A percentile compares a stretch with the other conserved stretches of the same genome.
Evolutionary conservation across 2,113 vertebrate species (phyloP).

Genomic region (Trematocara stigmaticum): DNA sequence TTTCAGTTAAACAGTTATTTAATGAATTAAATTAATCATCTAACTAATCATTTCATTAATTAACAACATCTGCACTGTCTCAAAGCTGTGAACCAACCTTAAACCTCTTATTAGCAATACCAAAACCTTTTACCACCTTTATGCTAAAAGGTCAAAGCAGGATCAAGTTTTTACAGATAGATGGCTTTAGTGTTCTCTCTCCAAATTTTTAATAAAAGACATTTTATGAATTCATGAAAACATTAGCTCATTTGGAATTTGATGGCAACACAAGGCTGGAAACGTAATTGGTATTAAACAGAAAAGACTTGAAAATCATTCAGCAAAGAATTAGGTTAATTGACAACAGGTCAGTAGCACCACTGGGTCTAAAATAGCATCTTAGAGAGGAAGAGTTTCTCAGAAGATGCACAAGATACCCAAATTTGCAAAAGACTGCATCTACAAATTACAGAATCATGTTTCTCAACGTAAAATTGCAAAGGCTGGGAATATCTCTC

Average conservation of each 20-base stretch:
- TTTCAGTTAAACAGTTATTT: background rate
- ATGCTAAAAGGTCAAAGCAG: background rate
- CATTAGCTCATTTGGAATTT: background rate
- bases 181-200: background rate
- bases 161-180: background rate
- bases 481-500: background rate
- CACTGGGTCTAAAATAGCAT: background rate
- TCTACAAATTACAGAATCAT: background rate
- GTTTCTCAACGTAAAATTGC: background rate
- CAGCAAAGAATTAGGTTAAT: background rate
- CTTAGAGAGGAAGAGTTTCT: background rate
- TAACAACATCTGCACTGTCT: background rate
- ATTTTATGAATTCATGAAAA: background rate
- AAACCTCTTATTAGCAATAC: background rate
- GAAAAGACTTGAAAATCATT: background rate
- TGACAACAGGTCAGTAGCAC: background rate
- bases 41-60: background rate
- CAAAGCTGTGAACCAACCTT: background rate
- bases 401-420: background rate
- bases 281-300: background rate
- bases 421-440: background rate
- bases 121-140: background rate
- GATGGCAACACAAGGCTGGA: background rate
- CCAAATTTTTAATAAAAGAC: background rate
- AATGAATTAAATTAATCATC: background rate